These are phyloP conservation scores for Bos indicus DNA, from an alignment of 2,113 vertebrate species.

Conservation along the genomic window DNA sequence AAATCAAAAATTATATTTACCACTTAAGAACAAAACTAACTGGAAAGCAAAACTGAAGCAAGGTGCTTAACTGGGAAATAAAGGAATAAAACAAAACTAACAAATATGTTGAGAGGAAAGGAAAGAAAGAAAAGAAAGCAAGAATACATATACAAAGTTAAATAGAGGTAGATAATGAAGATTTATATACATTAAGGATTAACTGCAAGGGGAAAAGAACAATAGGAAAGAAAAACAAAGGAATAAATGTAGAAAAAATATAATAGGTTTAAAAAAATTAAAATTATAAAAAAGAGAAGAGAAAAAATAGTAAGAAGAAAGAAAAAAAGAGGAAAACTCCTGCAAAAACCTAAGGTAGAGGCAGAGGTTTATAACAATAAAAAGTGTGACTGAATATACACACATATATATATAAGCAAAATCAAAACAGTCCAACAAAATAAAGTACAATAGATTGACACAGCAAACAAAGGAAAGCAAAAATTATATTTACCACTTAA, in stretches of 20 bases:
- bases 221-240: not conserved
- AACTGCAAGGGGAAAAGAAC: not conserved
- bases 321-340: no score
- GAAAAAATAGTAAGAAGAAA: not conserved
- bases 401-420: not conserved
- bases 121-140: not conserved
- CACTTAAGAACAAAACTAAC: not conserved
- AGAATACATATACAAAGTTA: not conserved
- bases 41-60: not conserved
- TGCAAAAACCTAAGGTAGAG: no score
- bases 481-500: not conserved
- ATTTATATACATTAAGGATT: not conserved
- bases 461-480: not conserved
- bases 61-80: not conserved
- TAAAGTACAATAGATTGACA: not conserved
- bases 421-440: not conserved
- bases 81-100: not conserved
- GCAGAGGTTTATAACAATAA: not conserved
- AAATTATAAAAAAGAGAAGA: not conserved
- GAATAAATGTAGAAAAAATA: not conserved
- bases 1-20: not conserved
- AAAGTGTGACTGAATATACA: not conserved
- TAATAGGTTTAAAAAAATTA: not conserved
- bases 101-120: not conserved
- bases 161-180: not conserved